These are phyloP conservation scores for Amiota mariae DNA, from an alignment of 2,888 invertebrate species.

Conservation along the genomic window DNA sequence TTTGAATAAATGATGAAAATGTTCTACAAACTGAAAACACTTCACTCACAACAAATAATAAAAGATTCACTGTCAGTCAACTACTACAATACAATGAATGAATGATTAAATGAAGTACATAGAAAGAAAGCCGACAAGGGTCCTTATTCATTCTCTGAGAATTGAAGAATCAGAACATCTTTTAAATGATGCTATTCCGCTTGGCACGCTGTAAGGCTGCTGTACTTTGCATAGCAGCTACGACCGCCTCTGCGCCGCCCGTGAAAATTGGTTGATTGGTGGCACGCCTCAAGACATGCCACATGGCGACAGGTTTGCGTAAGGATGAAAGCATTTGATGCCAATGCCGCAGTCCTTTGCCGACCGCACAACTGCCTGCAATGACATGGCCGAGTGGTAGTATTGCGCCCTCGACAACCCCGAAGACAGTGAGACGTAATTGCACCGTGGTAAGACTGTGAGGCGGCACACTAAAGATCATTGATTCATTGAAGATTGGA, in stretches of 20 bases:
- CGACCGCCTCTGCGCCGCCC: constrained; percentile 69
- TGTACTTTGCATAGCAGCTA: constrained; percentile 68
- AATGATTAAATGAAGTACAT: too few relatives aligned
- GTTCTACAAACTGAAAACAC: too few relatives aligned
- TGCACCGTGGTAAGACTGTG: constrained; percentile 82
- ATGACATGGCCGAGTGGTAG: constrained; percentile 86
- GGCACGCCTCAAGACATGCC: constrained; percentile 81
- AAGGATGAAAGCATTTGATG: constrained; percentile 87
- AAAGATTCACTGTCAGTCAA: not conserved
- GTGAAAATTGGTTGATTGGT: constrained; percentile 67
- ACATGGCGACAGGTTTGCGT: constrained; percentile 88
- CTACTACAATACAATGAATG: too few relatives aligned
- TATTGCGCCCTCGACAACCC: constrained; percentile 71
- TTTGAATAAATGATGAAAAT: too few relatives aligned
- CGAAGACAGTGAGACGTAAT: constrained; percentile 80
- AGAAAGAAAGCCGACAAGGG: too few relatives aligned
- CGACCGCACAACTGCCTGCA: constrained; percentile 82
- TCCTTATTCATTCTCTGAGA: too few relatives aligned
- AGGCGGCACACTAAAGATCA: constrained; percentile 87
- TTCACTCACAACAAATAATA: too few relatives aligned
- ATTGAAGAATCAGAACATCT: not conserved
- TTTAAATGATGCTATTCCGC: constrained; percentile 66
- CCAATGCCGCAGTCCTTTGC: constrained; percentile 85
- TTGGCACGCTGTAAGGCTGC: constrained; percentile 59
- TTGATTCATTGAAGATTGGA: constrained; percentile 88